These are phyloP conservation scores for Alethe castanea DNA, from an alignment of 2,113 vertebrate genomes.

Conservation along the genomic window DNA sequence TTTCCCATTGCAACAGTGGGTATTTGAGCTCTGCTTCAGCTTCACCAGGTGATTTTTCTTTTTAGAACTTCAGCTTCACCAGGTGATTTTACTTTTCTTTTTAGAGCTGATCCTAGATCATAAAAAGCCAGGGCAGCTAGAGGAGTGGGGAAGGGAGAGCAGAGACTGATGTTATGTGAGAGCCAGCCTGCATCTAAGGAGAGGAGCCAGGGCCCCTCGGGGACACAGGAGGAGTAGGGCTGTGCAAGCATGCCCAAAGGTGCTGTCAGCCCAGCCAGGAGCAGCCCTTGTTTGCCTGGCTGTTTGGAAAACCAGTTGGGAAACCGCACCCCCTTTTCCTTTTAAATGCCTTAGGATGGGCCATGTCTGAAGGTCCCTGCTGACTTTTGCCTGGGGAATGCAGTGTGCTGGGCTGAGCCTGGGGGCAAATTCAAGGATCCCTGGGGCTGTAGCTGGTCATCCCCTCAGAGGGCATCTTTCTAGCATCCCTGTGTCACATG, in stretches of 20 bases:
- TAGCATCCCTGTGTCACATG: background rate
- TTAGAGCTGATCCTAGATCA: background rate
- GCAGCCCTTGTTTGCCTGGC: background rate
- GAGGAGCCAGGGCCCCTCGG: background rate
- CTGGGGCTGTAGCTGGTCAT: background rate
- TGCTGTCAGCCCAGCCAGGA: background rate
- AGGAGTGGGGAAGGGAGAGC: background rate
- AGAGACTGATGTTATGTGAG: background rate
- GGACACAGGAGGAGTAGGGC: background rate
- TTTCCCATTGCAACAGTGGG: background rate
- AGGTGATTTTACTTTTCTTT: background rate
- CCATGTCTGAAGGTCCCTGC: background rate
- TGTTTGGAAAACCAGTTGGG: background rate
- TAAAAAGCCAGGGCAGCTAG: background rate
- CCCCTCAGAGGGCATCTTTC: fast-evolving
- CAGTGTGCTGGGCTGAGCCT: background rate
- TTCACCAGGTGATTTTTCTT: background rate
- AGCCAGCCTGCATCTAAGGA: background rate
- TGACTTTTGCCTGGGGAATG: background rate
- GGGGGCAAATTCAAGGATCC: background rate
- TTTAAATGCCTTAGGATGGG: background rate
- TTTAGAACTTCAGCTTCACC: background rate
- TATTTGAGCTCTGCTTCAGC: background rate
- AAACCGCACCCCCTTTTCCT: background rate
- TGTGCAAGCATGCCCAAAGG: background rate